Percentiles rank a stretch among this genome's conserved stretches.
These are phyloP conservation scores for Danaus plexippus DNA, from an alignment of 1,140 invertebrate genomes.

Conservation along the genomic window DNA sequence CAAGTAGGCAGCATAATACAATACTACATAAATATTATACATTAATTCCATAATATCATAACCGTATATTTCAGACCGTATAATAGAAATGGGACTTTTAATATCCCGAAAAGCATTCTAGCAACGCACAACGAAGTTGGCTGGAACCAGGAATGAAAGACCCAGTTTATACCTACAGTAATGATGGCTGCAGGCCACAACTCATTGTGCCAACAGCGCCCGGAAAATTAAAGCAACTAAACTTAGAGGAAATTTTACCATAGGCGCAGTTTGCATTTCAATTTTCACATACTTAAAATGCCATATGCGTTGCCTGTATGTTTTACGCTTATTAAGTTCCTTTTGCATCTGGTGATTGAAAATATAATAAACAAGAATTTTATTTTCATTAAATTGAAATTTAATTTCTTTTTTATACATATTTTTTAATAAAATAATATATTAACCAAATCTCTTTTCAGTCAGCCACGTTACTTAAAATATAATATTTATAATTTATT, in stretches of 20 bases:
- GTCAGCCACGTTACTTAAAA: too few relatives aligned
- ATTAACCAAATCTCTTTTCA: too few relatives aligned
- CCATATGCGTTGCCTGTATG: neutral
- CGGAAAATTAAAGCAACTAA: constrained; percentile 40
- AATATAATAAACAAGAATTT: too few relatives aligned
- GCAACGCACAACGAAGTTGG: constrained; percentile 30
- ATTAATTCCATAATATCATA: too few relatives aligned
- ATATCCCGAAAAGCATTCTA: constrained; percentile 25
- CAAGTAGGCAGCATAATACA: neutral
- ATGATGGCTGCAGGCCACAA: constrained; percentile 34
- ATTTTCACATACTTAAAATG: constrained; percentile 29
- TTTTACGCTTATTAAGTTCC: too few relatives aligned
- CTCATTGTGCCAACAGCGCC: constrained; percentile 31
- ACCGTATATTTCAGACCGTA: neutral
- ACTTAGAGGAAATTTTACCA: constrained; percentile 32
- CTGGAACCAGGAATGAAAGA: constrained; percentile 23
- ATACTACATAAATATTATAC: neutral
- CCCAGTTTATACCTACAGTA: constrained; percentile 23
- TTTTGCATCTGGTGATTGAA: too few relatives aligned
- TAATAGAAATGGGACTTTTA: constrained; percentile 20
- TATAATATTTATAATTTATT: too few relatives aligned
- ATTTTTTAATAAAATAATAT: too few relatives aligned
- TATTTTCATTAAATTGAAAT: too few relatives aligned
- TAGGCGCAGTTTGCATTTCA: constrained; percentile 27
- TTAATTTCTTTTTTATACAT: too few relatives aligned